phyloP scores from a whole-genome alignment of 2,888 invertebrate species.

The Chalcosyrphus nemorum region DNA sequence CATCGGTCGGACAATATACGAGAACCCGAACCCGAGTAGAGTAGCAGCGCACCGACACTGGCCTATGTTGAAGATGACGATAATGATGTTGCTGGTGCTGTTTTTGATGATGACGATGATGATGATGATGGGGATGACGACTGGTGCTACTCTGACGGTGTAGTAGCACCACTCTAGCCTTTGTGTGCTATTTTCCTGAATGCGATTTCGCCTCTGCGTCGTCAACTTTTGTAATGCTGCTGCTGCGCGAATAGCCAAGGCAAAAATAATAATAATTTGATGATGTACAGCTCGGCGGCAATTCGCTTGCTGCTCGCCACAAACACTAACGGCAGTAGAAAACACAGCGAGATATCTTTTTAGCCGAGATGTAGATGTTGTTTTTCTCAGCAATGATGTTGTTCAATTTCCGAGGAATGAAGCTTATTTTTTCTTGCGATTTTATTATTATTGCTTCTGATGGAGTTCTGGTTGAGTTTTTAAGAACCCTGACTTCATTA shows the following conservation, averaged over 20 bases:
- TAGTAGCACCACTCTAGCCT: conserved; percentile 37
- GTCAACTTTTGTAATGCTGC: conserved; percentile 57
- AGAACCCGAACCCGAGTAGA: conserved; percentile 45
- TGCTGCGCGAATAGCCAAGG: conserved; percentile 54
- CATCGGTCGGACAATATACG: conserved; percentile 49
- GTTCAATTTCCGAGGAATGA: conserved; percentile 56
- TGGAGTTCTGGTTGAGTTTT: conserved; percentile 20
- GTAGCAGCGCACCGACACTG: conserved; percentile 74
- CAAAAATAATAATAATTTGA: conserved; percentile 69
- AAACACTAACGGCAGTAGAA: conserved; percentile 32
- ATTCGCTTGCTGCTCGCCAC: conserved; percentile 26
- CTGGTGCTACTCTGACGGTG: conserved; percentile 66
- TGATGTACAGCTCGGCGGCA: conserved; percentile 46
- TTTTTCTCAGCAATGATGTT: conserved; percentile 46
- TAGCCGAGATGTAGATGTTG: conserved; percentile 12
- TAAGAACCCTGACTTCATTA: conserved; percentile 11
- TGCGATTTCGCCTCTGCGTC: conserved; percentile 66
- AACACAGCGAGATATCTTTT: conserved; percentile 16
- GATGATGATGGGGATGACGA: conserved; percentile 52
- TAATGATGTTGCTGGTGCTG: conserved; percentile 60
- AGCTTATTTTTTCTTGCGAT: conserved; percentile 10
- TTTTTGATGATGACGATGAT: conserved; percentile 27
- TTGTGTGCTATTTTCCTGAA: conserved; percentile 70
- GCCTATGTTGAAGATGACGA: conserved; percentile 69
- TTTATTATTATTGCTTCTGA: conserved; percentile 33